Evolutionary conservation across 2,888 invertebrate species (phyloP).

Genomic region (Apodemia hepburni): DNA sequence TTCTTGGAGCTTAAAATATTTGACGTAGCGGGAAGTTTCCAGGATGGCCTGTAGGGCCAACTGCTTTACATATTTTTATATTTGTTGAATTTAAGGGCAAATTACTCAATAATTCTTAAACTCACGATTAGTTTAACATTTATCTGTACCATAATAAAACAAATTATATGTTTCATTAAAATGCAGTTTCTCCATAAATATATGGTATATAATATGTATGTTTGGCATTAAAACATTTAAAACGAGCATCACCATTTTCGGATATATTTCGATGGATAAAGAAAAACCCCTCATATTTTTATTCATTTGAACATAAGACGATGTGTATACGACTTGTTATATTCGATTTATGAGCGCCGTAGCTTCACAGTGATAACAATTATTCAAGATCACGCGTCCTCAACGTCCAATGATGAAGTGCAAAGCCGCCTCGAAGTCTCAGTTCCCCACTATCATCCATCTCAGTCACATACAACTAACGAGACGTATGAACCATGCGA

Average conservation of each 20-base stretch:
- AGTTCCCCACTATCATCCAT: conserved; percentile 40
- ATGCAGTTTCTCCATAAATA: too few species aligned
- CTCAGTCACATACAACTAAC: conserved; percentile 41
- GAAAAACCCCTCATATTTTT: not conserved
- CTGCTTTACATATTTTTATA: too few species aligned
- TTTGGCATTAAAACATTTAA: not conserved
- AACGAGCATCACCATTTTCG: not conserved
- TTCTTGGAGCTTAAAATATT: too few species aligned
- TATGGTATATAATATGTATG: too few species aligned
- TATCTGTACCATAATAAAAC: too few species aligned
- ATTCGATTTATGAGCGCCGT: conserved; percentile 24
- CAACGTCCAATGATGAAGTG: conserved; percentile 23
- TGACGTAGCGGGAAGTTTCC: too few species aligned
- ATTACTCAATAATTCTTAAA: too few species aligned
- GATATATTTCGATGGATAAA: not conserved
- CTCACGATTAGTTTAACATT: too few species aligned
- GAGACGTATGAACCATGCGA: conserved; percentile 39
- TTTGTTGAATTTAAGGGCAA: too few species aligned
- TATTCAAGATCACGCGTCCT: conserved; percentile 37
- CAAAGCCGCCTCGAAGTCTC: conserved; percentile 44
- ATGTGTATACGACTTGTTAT: conserved; percentile 3
- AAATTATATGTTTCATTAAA: too few species aligned
- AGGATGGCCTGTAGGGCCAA: too few species aligned
- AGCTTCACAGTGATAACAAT: conserved; percentile 29
- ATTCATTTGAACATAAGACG: not conserved